phyloP scores from a whole-genome alignment of 2,888 invertebrate species.

The Acanthococcus lagerstroemiae region DNA sequence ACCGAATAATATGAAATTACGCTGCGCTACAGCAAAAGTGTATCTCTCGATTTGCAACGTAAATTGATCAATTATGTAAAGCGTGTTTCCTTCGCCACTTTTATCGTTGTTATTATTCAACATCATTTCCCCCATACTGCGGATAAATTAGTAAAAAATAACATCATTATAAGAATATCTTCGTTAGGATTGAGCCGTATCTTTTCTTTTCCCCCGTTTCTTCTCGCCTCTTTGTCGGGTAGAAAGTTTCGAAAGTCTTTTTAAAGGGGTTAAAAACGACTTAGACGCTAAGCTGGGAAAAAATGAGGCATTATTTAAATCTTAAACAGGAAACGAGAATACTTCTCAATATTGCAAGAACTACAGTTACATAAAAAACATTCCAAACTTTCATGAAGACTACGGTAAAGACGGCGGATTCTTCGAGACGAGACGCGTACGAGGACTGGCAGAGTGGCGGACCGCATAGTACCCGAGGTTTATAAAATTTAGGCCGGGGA shows the following conservation, averaged over 20 bases:
- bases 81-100: slow-evolving; percentile 8
- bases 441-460: not conserved
- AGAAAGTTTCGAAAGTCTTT: slow-evolving; percentile 12
- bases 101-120: slow-evolving; percentile 18
- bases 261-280: slow-evolving; percentile 25
- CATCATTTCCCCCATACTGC: slow-evolving; percentile 13
- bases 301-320: slow-evolving; percentile 24
- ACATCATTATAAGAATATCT: slow-evolving; percentile 24
- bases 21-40: too few relatives aligned
- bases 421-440: not conserved
- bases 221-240: not conserved
- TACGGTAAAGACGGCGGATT: slow-evolving; percentile 3
- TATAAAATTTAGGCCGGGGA: slow-evolving; percentile 19
- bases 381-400: slow-evolving; percentile 9
- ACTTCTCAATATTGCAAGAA: slow-evolving; percentile 25
- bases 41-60: not conserved
- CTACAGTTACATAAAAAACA: slow-evolving; percentile 28
- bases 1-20: too few relatives aligned
- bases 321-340: slow-evolving; percentile 27
- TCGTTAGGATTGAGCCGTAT: slow-evolving; percentile 18
- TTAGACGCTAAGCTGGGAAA: slow-evolving; percentile 1
- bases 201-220: not conserved
- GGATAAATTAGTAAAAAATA: slow-evolving; percentile 19
- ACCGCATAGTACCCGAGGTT: slow-evolving; percentile 3
- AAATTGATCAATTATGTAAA: slow-evolving; percentile 23